Conservation (phyloP, 2,797 vertebrate genomes). For the Myotis daubentonii region DNA sequence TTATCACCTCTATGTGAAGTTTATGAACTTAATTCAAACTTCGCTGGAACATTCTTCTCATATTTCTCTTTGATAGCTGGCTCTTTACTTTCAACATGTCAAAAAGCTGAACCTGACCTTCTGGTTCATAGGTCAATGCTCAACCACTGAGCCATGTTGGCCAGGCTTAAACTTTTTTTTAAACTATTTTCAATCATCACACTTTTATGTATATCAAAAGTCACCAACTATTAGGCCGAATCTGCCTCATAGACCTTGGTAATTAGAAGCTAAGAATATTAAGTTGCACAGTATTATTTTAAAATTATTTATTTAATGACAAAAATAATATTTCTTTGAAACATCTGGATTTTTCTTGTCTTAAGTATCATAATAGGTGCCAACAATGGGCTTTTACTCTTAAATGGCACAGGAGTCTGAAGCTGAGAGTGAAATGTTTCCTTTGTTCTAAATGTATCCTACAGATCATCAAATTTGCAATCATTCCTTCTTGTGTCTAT, state of each 20-base stretch:
- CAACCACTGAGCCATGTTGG: too few species aligned
- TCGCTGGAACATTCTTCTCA: not conserved
- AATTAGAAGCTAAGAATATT: not conserved
- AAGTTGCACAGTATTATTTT: not conserved
- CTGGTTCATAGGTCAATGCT: too few species aligned
- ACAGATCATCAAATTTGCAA: not conserved
- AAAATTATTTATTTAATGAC: not conserved
- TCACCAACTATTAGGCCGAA: not conserved
- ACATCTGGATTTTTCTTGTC: not conserved
- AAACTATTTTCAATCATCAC: not conserved
- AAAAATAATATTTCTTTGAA: not conserved
- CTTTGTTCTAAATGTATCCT: not conserved
- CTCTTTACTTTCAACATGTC: not conserved
- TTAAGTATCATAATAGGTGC: not conserved
- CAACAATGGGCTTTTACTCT: not conserved
- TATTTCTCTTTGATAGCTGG: not conserved
- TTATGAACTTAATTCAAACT: not conserved
- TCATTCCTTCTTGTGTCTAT: not conserved
- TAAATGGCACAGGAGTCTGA: not conserved
- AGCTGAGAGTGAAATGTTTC: not conserved
- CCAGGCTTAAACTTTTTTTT: not conserved
- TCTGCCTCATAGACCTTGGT: not conserved
- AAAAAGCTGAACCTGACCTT: not conserved
- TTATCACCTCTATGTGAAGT: not conserved
- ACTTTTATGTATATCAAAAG: not conserved